These are phyloP conservation scores for Mola mola DNA, from an alignment of 2,113 vertebrate species.

Conservation along the genomic window DNA sequence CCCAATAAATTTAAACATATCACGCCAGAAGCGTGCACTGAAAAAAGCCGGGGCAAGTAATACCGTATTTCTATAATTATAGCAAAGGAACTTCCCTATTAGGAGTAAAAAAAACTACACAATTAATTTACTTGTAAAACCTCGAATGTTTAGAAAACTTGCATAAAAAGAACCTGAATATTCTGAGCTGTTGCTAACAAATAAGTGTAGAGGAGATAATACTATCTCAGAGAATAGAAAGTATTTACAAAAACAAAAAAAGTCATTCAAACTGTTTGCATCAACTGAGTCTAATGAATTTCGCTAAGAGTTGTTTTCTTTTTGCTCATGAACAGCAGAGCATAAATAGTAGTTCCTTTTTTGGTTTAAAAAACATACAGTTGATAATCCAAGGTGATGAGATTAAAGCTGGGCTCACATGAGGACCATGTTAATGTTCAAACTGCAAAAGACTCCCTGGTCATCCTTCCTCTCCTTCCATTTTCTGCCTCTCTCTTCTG, in stretches of 20 bases:
- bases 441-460: slow-evolving; percentile 60
- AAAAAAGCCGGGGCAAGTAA: slow-evolving; percentile 31
- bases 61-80: slow-evolving; percentile 29
- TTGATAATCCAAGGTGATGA: slow-evolving; percentile 59
- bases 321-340: slow-evolving; percentile 42
- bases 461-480: slow-evolving; percentile 62
- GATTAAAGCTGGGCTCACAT: slow-evolving; percentile 56
- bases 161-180: slow-evolving; percentile 80
- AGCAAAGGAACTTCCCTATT: slow-evolving; percentile 30
- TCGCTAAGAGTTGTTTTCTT: slow-evolving; percentile 39
- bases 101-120: slow-evolving; percentile 34
- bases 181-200: slow-evolving; percentile 62
- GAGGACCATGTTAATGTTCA: slow-evolving; percentile 65
- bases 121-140: slow-evolving; percentile 24
- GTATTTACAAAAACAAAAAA: slow-evolving; percentile 49
- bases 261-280: slow-evolving; percentile 27
- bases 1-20: slow-evolving; percentile 74
- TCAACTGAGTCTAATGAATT: slow-evolving; percentile 28
- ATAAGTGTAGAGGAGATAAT: slow-evolving; percentile 40
- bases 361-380: slow-evolving; percentile 62
- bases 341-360: slow-evolving; percentile 30
- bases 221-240: slow-evolving; percentile 41
- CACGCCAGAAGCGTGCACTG: slow-evolving; percentile 42
- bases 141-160: slow-evolving; percentile 63
- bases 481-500: slow-evolving; percentile 52